Base-by-base conservation (phyloP, 2,113 vertebrate genomes). In the Cochlearius cochlearius region DNA sequence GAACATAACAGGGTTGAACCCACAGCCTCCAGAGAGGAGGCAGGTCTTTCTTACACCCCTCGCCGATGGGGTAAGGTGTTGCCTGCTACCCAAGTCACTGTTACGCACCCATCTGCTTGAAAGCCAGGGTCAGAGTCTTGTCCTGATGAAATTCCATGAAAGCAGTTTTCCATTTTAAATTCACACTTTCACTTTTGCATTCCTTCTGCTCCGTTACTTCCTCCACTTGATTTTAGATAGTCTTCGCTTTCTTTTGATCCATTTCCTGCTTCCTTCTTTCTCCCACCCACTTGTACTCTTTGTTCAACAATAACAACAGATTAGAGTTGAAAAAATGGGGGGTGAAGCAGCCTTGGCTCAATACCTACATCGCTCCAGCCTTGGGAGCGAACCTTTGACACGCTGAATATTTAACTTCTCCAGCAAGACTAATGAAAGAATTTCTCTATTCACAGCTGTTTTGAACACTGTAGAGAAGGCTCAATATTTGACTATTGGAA, bases 401-500 rank as follows among this genome's bases (percentile, higher is more conserved):
- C 0, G 0, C 29, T 50, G 66, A 67, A 16, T 38, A 55, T 43
- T 45, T 15, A 27, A 4, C 27, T 85, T 11, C 20, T 50, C 36
- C 34, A 11, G 29, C 55, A 43, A 71, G 39, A 49, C 13, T 10
- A 45, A 72, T 4, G 3, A 52, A 49, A 75, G 34, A 64, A 53
- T 47, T 64, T 64, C n/a, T 78, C 71, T 86, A 4, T 38, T 81
- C 92, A 45, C 58, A 79, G 69, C 62, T 76, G 64, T 53, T 92
- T 67, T 1, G 2, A 68, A 63, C 0, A 2, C 41, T 27, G 32
- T 30, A 78, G 59, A 71, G 67, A 86, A 74, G 73, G 69, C 39
- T 83, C 71, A 72, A 25, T 74, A 74, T 89, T 83, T 78, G 45
- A 91, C 52, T 91, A 91, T 25, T 63, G 49, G 60, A 68, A 92